A percentile compares a stretch with the other conserved stretches of the same genome.
Evolutionary conservation across 2,888 invertebrate genomes (phyloP).

Genomic region (Cephus spinipes): DNA sequence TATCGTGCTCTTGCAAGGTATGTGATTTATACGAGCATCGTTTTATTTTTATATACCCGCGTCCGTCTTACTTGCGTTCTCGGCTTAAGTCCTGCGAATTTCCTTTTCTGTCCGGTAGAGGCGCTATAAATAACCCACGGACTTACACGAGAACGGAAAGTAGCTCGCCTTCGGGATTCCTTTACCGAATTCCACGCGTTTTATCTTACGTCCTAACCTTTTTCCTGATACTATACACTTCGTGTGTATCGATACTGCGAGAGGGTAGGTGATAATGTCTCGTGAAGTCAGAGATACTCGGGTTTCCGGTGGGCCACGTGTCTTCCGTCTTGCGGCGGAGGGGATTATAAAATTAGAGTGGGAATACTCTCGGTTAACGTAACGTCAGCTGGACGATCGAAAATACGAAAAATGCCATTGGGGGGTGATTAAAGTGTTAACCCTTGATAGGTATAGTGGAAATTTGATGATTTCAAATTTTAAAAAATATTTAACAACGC

Average conservation of each 20-base stretch:
- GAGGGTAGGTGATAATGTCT: background rate
- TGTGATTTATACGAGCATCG: background rate
- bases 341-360: background rate
- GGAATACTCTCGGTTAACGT: too few relatives aligned
- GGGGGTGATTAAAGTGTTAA: background rate
- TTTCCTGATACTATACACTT: background rate
- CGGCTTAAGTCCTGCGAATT: conserved; percentile 32
- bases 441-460: background rate
- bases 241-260: background rate
- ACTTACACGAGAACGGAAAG: conserved; percentile 63
- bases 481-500: too few relatives aligned
- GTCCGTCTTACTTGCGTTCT: background rate
- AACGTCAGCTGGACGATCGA: too few relatives aligned
- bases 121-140: conserved; percentile 58
- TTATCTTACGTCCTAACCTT: background rate
- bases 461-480: background rate
- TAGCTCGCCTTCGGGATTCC: conserved; percentile 63
- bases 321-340: background rate
- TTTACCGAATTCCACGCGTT: conserved; percentile 54
- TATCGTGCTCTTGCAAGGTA: background rate
- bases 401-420: background rate
- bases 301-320: background rate
- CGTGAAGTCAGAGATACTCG: background rate
- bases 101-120: conserved; percentile 49
- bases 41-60: background rate